Evolutionary conservation across 2,113 vertebrate genomes (phyloP).

Genomic region (Cyprinodon brontotheroides): DNA sequence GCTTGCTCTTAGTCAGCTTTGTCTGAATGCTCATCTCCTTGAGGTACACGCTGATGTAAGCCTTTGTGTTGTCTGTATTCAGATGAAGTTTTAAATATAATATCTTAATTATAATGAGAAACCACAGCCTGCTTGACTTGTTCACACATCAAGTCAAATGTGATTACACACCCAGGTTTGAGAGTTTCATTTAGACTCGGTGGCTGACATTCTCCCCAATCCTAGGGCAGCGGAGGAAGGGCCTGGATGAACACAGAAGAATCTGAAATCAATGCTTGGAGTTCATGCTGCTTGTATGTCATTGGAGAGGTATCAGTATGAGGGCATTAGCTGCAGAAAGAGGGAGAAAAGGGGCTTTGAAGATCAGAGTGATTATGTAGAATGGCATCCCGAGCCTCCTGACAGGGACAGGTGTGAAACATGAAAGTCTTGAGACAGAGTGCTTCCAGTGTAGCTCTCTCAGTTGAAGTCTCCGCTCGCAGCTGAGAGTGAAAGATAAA

Average conservation of each 20-base stretch:
- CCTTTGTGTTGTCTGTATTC: constrained; percentile 48
- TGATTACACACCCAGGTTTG: constrained; percentile 57
- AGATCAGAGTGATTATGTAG: constrained; percentile 61
- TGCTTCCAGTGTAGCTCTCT: constrained; percentile 42
- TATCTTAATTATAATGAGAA: constrained; percentile 23
- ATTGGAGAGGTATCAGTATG: constrained; percentile 28
- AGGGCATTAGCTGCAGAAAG: constrained; percentile 30
- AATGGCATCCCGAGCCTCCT: constrained; percentile 48
- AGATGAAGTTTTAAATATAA: constrained; percentile 64
- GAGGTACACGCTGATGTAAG: constrained; percentile 42
- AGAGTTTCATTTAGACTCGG: constrained; percentile 42
- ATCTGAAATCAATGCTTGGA: constrained; percentile 50
- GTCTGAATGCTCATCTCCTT: constrained; percentile 53
- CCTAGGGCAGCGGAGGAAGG: constrained; percentile 32
- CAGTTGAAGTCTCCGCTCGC: constrained; percentile 46
- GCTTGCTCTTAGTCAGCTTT: constrained; percentile 34
- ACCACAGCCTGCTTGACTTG: constrained; percentile 31
- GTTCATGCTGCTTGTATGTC: constrained; percentile 16
- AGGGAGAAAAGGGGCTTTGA: constrained; percentile 53
- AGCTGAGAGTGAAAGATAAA: constrained; percentile 63
- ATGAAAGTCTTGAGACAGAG: constrained; percentile 63
- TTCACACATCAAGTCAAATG: constrained; percentile 63
- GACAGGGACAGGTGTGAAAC: constrained; percentile 46
- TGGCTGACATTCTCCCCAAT: constrained; percentile 40
- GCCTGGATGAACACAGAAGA: constrained; percentile 25